phyloP scores from a whole-genome alignment of 2,113 vertebrate genomes.

The Donacobius atricapilla region DNA sequence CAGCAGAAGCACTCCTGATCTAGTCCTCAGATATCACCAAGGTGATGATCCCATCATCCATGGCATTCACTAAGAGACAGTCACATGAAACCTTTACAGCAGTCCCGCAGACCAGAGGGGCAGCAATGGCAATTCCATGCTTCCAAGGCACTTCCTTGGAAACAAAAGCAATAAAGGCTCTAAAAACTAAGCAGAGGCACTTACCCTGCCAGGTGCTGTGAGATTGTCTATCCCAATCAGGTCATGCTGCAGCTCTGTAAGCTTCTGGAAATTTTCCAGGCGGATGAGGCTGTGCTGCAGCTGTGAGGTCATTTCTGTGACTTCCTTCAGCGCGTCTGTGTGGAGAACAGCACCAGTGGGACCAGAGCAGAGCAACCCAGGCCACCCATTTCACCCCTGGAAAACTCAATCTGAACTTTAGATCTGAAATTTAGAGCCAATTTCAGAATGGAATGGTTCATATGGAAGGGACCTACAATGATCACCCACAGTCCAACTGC shows the following conservation, averaged over 20 bases:
- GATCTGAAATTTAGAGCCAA: background rate
- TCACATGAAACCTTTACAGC: background rate
- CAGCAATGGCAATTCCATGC: rapidly evolving
- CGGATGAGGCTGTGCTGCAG: conserved; percentile 89
- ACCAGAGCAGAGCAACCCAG: background rate
- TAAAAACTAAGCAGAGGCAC: background rate
- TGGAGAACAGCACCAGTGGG: background rate
- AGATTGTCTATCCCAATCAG: conserved; percentile 89
- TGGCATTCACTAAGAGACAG: background rate
- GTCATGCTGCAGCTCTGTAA: conserved; percentile 91
- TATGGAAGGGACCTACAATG: rapidly evolving
- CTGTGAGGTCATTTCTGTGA: conserved; percentile 82
- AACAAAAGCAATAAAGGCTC: background rate
- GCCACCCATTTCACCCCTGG: background rate
- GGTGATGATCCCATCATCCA: background rate
- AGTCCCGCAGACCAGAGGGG: background rate
- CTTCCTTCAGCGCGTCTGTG: conserved; percentile 85
- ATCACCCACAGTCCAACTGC: background rate
- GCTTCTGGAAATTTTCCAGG: conserved; percentile 94
- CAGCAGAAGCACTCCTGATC: background rate
- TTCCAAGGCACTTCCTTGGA: background rate
- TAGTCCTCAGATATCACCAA: background rate
- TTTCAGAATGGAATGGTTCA: background rate
- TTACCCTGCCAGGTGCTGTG: conserved; percentile 83
- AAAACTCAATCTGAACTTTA: background rate